Conservation (phyloP, 2,888 invertebrate species). For the Amaurobius ferox region DNA sequence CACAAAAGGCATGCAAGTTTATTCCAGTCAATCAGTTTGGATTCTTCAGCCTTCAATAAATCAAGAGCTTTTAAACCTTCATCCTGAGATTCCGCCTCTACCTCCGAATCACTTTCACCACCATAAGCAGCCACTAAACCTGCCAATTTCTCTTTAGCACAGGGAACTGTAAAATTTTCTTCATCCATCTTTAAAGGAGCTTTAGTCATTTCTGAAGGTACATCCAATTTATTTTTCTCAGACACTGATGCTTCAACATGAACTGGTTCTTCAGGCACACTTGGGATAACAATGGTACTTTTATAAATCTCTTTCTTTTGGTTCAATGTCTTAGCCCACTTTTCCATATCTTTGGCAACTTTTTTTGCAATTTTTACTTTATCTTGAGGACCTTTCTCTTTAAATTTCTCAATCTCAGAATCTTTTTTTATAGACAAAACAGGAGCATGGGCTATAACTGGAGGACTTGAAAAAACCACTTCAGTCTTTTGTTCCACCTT, state of each 20-base stretch:
- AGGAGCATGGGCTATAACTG: constrained; percentile 75
- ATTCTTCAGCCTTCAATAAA: constrained; percentile 73
- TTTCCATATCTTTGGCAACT: constrained; percentile 95
- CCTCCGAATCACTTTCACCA: constrained; percentile 82
- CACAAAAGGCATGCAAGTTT: constrained; percentile 96
- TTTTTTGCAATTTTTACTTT: constrained; percentile 98
- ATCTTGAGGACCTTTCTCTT: constrained; percentile 83
- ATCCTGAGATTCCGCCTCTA: constrained; percentile 82
- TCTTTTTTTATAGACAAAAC: constrained; percentile 47
- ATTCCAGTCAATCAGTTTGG: constrained; percentile 84
- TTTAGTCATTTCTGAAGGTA: neutral
- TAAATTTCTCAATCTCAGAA: constrained; percentile 31
- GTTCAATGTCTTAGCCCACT: constrained; percentile 97
- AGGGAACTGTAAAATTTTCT: neutral
- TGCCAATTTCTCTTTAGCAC: constrained; percentile 16
- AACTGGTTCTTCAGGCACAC: neutral
- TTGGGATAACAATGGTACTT: constrained; percentile 74
- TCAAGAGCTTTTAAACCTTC: constrained; percentile 79
- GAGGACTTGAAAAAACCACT: constrained; percentile 54
- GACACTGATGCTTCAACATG: neutral
- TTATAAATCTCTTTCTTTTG: constrained; percentile 90
- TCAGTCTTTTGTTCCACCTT: constrained; percentile 37
- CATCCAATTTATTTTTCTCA: constrained; percentile 23
- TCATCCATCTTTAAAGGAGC: neutral
- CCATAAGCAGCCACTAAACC: constrained; percentile 86